Conservation (phyloP, 2,113 vertebrate species). For the Tenrec ecaudatus region DNA sequence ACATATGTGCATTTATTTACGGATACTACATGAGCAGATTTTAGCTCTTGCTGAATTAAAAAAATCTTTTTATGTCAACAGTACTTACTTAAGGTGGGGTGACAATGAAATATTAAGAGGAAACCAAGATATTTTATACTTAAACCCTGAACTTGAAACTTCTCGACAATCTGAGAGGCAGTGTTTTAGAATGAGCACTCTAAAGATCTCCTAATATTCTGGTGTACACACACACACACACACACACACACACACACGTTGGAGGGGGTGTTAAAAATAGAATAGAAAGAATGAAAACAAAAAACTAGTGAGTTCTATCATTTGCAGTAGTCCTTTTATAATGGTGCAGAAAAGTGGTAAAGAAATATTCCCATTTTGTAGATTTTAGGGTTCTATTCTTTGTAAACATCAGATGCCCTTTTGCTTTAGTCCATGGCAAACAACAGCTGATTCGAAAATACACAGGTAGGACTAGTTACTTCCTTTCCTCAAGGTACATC, state of each 20-base stretch:
- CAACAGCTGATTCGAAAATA: conserved; percentile 82
- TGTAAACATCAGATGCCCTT: conserved; percentile 34
- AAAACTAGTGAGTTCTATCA: not conserved
- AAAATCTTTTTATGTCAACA: conserved; percentile 21
- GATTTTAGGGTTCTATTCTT: conserved; percentile 26
- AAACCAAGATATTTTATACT: conserved; percentile 29
- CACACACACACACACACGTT: no score
- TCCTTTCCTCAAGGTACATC: conserved; percentile 81
- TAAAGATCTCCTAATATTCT: not conserved
- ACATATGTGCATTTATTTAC: not conserved
- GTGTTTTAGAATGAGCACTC: not conserved
- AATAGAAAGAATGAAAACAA: conserved; percentile 28
- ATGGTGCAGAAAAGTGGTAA: not conserved
- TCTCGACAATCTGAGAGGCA: not conserved
- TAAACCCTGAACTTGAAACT: not conserved
- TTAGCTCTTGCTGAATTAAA: conserved; percentile 43
- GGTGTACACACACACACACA: not conserved
- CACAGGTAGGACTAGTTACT: conserved; percentile 78
- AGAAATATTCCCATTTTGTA: not conserved
- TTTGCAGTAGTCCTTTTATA: not conserved
- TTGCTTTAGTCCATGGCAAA: conserved; percentile 78
- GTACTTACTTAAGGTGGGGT: conserved; percentile 15
- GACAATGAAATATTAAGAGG: not conserved
- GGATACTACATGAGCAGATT: not conserved
- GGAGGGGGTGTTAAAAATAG: not conserved